Conservation (phyloP, 2,113 vertebrate genomes). For the Ancistrus triradiatus region DNA sequence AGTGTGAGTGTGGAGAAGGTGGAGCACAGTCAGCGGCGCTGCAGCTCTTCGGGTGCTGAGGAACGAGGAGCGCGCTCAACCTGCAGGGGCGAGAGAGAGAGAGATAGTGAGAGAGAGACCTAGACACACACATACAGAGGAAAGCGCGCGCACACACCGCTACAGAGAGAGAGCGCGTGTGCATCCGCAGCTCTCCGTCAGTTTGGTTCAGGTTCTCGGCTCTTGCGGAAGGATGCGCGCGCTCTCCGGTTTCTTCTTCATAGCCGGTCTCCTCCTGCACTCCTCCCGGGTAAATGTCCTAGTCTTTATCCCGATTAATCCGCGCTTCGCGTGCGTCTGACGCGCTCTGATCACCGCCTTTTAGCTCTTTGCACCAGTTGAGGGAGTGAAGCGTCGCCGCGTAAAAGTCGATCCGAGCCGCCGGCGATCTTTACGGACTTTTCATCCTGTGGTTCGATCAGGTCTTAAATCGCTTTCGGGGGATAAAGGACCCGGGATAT, state of each 20-base stretch:
- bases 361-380: no score
- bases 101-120: slow-evolving; percentile 4
- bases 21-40: slow-evolving; percentile 66
- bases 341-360: no score
- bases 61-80: slow-evolving; percentile 14
- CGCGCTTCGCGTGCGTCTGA: no score
- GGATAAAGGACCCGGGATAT: no score
- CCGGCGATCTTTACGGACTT: no score
- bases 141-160: no score
- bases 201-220: slow-evolving; percentile 56
- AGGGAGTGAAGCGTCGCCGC: no score
- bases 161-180: not conserved
- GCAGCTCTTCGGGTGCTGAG: slow-evolving; percentile 67
- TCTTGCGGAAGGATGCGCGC: slow-evolving; percentile 66
- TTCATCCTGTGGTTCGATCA: no score
- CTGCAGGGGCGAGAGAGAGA: not conserved
- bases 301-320: no score
- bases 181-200: slow-evolving; percentile 64
- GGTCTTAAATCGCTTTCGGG: no score
- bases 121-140: no score
- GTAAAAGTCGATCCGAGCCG: not conserved
- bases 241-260: slow-evolving; percentile 64
- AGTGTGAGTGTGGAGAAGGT: slow-evolving; percentile 54
- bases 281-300: slow-evolving; percentile 63
- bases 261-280: slow-evolving; percentile 62